These are phyloP conservation scores for Campoplex nolae DNA, from an alignment of 2,888 invertebrate species.

Conservation along the genomic window DNA sequence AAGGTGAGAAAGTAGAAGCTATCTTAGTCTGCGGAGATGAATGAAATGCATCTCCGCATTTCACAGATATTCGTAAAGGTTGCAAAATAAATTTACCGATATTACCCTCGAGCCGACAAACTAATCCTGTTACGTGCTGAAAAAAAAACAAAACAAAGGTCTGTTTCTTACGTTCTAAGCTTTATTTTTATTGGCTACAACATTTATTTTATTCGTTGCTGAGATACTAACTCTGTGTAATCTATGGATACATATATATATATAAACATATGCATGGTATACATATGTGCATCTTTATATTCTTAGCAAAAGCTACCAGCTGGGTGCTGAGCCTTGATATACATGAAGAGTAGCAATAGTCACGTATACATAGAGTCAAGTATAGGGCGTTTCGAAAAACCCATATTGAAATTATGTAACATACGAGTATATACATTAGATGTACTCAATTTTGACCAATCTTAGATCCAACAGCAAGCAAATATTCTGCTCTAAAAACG, in stretches of 20 bases:
- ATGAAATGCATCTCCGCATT: no score
- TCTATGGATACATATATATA: no score
- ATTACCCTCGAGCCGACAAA: not conserved
- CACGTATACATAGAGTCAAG: no score
- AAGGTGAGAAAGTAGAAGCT: not conserved
- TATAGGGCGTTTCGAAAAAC: no score
- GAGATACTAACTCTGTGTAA: not conserved
- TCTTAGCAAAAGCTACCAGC: not conserved
- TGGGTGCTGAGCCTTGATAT: not conserved
- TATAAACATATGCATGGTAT: no score
- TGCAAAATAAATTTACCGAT: not conserved
- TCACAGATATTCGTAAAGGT: not conserved
- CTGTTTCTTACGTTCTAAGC: not conserved
- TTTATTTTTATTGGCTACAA: constrained; percentile 26
- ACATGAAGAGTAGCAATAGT: no score
- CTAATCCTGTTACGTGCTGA: not conserved
- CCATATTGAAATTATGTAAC: not conserved
- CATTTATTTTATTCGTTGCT: constrained; percentile 11
- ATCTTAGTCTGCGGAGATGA: not conserved
- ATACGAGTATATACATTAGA: not conserved
- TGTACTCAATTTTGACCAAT: not conserved
- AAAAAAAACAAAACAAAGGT: not conserved
- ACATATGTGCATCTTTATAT: not conserved
- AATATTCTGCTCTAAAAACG: not conserved
- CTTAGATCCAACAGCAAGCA: no score